These are phyloP conservation scores for Macrobrachium rosenbergii DNA, from an alignment of 1,140 invertebrate genomes.

Conservation along the genomic window DNA sequence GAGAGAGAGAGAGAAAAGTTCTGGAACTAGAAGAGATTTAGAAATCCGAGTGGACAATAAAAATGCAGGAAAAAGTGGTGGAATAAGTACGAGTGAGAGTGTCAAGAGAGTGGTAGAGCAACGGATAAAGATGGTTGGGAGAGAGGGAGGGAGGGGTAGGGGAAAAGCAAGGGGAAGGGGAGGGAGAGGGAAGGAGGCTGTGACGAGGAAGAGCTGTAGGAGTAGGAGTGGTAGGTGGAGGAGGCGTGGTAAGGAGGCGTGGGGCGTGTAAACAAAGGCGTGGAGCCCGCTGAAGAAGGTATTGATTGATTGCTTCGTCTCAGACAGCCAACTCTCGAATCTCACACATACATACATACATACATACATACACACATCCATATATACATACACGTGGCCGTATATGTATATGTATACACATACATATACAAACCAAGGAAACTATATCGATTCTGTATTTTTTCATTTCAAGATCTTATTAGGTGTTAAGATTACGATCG, in stretches of 20 bases:
- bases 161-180: not conserved
- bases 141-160: not conserved
- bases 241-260: too few species aligned
- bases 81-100: not conserved
- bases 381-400: not conserved
- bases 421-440: not conserved
- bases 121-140: not conserved
- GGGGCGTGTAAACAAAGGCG: conserved; percentile 14
- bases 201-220: not conserved
- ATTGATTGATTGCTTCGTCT: conserved; percentile 47
- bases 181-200: not conserved
- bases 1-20: not conserved
- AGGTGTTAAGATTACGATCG: too few species aligned
- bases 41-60: not conserved
- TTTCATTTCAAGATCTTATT: too few species aligned
- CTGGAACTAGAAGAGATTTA: not conserved
- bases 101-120: not conserved
- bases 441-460: too few species aligned
- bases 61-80: not conserved
- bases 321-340: not conserved
- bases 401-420: not conserved
- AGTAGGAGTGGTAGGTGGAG: too few species aligned
- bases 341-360: not conserved
- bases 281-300: conserved; percentile 38
- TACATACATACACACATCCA: not conserved